phyloP scores from a whole-genome alignment of 2,888 invertebrate species.

The Drosophila phalerata region DNA sequence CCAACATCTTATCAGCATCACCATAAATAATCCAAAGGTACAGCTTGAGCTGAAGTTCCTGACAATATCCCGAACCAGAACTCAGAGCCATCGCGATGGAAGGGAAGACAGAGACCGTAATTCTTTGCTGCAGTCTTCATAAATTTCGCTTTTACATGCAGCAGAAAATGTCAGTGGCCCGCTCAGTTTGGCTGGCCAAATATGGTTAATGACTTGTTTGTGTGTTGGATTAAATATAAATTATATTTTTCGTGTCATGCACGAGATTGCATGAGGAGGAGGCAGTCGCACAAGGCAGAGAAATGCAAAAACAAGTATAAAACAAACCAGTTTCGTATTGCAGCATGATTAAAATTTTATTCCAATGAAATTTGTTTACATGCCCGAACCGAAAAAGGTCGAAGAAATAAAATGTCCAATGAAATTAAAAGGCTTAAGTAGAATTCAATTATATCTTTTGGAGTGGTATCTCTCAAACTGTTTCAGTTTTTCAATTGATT shows the following conservation, averaged over 20 bases:
- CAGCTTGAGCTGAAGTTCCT: constrained; percentile 20
- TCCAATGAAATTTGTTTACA: constrained; percentile 59
- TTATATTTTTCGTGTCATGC: constrained; percentile 65
- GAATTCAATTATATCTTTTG: not conserved
- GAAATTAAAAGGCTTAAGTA: not conserved
- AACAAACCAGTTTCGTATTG: constrained; percentile 55
- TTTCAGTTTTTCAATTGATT: constrained; percentile 14
- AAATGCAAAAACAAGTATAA: constrained; percentile 19
- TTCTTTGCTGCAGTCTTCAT: constrained; percentile 76
- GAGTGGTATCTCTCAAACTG: not conserved
- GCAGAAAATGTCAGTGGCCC: constrained; percentile 54
- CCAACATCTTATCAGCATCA: constrained; percentile 69
- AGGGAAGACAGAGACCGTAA: constrained; percentile 47
- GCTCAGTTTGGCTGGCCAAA: constrained; percentile 42
- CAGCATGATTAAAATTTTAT: constrained; percentile 62
- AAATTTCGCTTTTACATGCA: constrained; percentile 71
- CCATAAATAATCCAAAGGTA: constrained; percentile 65
- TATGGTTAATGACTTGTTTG: constrained; percentile 79
- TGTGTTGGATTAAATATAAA: constrained; percentile 75
- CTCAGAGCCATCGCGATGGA: not conserved
- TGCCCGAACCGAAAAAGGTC: constrained; percentile 16
- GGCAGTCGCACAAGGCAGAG: not conserved
- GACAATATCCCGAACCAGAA: constrained; percentile 4
- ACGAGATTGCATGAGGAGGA: constrained; percentile 12
- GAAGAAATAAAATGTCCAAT: constrained; percentile 7